These are phyloP conservation scores for Eulithis prunata DNA, from an alignment of 2,888 invertebrate species.

Conservation along the genomic window DNA sequence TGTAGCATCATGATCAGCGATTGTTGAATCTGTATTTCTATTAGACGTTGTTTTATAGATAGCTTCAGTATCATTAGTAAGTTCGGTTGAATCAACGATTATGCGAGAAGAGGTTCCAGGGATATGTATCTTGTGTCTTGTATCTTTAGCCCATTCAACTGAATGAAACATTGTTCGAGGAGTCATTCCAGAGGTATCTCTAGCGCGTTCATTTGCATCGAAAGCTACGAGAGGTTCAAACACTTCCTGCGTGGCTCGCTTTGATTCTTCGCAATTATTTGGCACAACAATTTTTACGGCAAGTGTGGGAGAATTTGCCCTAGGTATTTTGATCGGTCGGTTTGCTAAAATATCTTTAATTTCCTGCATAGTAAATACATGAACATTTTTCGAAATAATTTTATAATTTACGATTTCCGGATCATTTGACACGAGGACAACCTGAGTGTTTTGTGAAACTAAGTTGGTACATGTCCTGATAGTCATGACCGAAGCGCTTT, in stretches of 20 bases:
- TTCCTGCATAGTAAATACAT: constrained; percentile 29
- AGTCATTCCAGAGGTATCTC: not conserved
- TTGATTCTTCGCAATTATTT: constrained; percentile 11
- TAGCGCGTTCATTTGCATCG: not conserved
- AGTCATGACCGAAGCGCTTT: constrained; percentile 9
- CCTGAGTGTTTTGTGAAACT: constrained; percentile 24
- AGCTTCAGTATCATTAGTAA: not conserved
- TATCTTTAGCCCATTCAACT: not conserved
- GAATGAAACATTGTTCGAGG: not conserved
- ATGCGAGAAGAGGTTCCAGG: not conserved
- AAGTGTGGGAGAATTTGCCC: constrained; percentile 23
- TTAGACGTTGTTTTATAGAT: not conserved
- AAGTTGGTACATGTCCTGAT: constrained; percentile 33
- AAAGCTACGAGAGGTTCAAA: not conserved
- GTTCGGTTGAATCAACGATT: not conserved
- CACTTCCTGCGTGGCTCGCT: not conserved
- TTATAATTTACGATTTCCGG: constrained; percentile 18
- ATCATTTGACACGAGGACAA: constrained; percentile 34
- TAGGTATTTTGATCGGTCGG: not conserved
- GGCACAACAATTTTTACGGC: constrained; percentile 31
- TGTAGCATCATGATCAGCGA: not conserved
- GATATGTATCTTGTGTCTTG: too few species aligned
- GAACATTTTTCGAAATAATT: constrained; percentile 15
- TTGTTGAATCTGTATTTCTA: not conserved
- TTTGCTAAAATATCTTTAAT: constrained; percentile 28